phyloP scores from a whole-genome alignment of 2,888 invertebrate genomes.

The Pachliopta kotzebuea region DNA sequence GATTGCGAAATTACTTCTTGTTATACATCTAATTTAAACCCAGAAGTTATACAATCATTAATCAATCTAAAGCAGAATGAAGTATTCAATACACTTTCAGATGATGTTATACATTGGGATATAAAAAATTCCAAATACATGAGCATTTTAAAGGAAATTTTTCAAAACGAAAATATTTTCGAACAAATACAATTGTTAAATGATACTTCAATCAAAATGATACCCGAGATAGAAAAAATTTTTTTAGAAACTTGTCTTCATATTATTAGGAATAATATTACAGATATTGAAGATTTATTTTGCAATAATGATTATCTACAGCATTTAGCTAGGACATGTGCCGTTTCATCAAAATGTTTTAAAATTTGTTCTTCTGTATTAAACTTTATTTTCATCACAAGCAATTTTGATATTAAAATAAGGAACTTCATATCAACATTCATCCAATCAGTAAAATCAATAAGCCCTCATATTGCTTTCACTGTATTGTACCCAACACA shows the following conservation, averaged over 20 bases:
- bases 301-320: slow-evolving; percentile 35
- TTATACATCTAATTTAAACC: slow-evolving; percentile 43
- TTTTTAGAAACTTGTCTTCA: slow-evolving; percentile 44
- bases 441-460: slow-evolving; percentile 45
- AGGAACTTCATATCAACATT: slow-evolving; percentile 50
- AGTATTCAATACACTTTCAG: slow-evolving; percentile 38
- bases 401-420: slow-evolving; percentile 50
- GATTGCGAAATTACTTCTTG: slow-evolving; percentile 45
- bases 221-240: slow-evolving; percentile 53
- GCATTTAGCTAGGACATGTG: slow-evolving; percentile 47
- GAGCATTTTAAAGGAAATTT: slow-evolving; percentile 50
- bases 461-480: slow-evolving; percentile 37
- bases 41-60: slow-evolving; percentile 61
- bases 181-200: slow-evolving; percentile 36
- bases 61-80: slow-evolving; percentile 53
- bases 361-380: slow-evolving; percentile 58
- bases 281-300: slow-evolving; percentile 41
- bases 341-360: slow-evolving; percentile 56
- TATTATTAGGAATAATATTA: slow-evolving; percentile 39
- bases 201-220: slow-evolving; percentile 58
- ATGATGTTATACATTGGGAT: slow-evolving; percentile 54
- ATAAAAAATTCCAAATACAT: slow-evolving; percentile 38
- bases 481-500: slow-evolving; percentile 52
- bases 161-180: slow-evolving; percentile 32
- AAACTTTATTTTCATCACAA: slow-evolving; percentile 54